Base-by-base conservation (phyloP, 2,113 vertebrate genomes). In the Coryphaenoides rupestris region DNA sequence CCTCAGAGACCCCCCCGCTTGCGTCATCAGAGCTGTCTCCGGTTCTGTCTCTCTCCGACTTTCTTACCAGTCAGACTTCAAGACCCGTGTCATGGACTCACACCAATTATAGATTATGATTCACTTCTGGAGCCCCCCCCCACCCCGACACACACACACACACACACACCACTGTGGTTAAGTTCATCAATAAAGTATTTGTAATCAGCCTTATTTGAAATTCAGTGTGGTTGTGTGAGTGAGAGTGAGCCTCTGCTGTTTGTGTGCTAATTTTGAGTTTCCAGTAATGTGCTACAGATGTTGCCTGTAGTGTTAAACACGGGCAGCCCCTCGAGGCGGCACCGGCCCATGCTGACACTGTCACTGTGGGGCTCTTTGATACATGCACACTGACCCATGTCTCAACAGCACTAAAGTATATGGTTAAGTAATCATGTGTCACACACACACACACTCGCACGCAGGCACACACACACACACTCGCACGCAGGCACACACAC, bases 171-270 rank as follows among this genome's bases (percentile, higher is more conserved):
- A 60, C 73, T 70, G 86, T 75, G 88, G 83, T 83, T 40, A 60
- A 68, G 67, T 71, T 82, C 69, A 86, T 90, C 89, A 89, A 88
- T 91, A 82, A 89, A 68, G 82, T 82, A 80, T 86, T 82, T 89
- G 79, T 88, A 69, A 83, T 88, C 75, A 67, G 68, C 72, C 76
- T 86, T 73, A 84, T 85, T 87, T 75, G 63, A 72, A 82, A 85
- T 83, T 79, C 77, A 74, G 26, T 88, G 88, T 54, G 85, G 87
- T n/a, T 84, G 82, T 73, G 73, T 89, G 86, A 89, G 86, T 75
- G 85, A 86, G 86, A 90, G 85, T 87, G 67, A 81, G 83, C 70
- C 62, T 58, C 71, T 67, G 70, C n/a, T 67, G 75, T 82, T 81
- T 84, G 77, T 82, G 82, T 61, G 81, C 83, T 84, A 73, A 86